Conservation (phyloP, 2,797 vertebrate species). For the Syngnathus rostellatus region DNA sequence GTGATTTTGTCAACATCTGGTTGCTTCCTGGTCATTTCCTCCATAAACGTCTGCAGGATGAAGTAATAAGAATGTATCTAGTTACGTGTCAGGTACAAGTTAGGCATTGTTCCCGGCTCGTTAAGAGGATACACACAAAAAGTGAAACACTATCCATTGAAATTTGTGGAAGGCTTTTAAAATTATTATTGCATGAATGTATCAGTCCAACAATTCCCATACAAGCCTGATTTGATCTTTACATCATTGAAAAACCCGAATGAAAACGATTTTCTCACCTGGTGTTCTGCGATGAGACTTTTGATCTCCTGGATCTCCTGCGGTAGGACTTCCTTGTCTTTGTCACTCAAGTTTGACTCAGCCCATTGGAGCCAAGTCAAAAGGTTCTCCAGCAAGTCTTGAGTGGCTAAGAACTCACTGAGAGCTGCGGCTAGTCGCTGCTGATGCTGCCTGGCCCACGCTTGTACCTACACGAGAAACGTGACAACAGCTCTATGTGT, state of each 20-base stretch:
- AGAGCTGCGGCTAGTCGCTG: conserved; percentile 83
- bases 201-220: no score
- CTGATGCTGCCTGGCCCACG: conserved; percentile 94
- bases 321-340: conserved; percentile 85
- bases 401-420: conserved; percentile 80
- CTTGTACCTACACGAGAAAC: conserved; percentile 85
- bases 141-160: background rate
- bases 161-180: no score
- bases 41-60: conserved; percentile 85
- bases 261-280: conserved; percentile 63
- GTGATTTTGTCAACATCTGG: conserved; percentile 98
- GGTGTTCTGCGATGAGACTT: conserved; percentile 89
- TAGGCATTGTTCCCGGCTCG: background rate
- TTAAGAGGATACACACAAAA: background rate
- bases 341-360: conserved; percentile 83
- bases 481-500: conserved; percentile 42
- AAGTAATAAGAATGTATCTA: conserved; percentile 16
- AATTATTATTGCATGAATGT: no score
- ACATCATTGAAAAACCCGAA: background rate
- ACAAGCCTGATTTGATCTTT: background rate
- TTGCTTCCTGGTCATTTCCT: conserved; percentile 99
- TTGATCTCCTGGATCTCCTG: conserved; percentile 95
- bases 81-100: background rate
- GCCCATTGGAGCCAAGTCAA: conserved; percentile 94
- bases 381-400: conserved; percentile 87